phyloP scores from a whole-genome alignment of 1,140 invertebrate genomes.

The Anoplolepis gracilipes region DNA sequence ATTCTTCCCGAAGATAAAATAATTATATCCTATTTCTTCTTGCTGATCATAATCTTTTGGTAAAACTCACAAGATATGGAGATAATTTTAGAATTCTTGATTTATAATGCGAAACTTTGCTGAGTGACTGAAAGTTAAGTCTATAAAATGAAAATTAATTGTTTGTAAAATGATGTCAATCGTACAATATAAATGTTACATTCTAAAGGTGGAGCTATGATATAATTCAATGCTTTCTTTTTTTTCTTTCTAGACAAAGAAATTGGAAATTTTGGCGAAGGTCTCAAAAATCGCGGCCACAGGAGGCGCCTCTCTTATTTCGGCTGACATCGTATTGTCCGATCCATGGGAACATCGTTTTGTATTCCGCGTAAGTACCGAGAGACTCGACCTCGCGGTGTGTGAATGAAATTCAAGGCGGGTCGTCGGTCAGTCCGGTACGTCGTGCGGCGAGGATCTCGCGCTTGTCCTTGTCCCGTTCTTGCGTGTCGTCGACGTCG shows the following conservation, averaged over 20 bases:
- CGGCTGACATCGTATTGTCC: slow-evolving; percentile 9
- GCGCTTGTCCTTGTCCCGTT: slow-evolving; percentile 68
- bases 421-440: slow-evolving; percentile 73
- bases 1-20: not conserved
- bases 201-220: not conserved
- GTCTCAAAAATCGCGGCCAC: not conserved
- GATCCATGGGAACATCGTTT: slow-evolving; percentile 79
- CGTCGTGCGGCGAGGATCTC: slow-evolving; percentile 73
- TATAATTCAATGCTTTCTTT: not conserved
- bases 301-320: slow-evolving; percentile 18
- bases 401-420: slow-evolving; percentile 81
- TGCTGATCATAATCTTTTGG: not conserved
- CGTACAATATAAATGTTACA: not conserved
- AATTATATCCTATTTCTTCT: not conserved
- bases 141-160: not conserved
- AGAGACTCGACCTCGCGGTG: slow-evolving; percentile 73
- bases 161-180: not conserved
- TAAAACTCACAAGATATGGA: not conserved
- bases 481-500: slow-evolving; percentile 62
- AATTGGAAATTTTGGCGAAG: not conserved
- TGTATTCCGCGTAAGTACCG: slow-evolving; percentile 78
- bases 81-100: not conserved
- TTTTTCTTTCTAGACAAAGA: too few species aligned
- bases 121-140: not conserved
- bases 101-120: not conserved